Percentiles rank a stretch among this genome's conserved stretches.
Evolutionary conservation across 1,140 invertebrate genomes (phyloP).

Genomic region (Heliconius nattereri): DNA sequence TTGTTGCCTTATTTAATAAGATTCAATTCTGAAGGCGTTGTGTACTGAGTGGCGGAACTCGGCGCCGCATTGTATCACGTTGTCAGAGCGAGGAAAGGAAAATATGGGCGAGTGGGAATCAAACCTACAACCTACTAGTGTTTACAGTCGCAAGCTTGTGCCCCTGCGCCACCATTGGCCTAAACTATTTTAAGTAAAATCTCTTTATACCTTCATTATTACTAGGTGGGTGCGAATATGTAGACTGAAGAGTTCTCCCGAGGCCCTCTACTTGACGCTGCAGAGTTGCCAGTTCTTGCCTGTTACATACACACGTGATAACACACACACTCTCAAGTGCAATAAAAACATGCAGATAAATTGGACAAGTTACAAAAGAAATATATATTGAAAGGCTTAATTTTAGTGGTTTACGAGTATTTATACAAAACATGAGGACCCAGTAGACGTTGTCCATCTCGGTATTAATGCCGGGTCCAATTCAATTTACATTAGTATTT

Average conservation of each 20-base stretch:
- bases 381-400: background rate
- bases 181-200: background rate
- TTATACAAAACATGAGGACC: too few species aligned
- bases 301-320: constrained; percentile 68
- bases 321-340: constrained; percentile 67
- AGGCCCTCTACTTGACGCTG: constrained; percentile 80
- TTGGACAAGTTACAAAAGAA: background rate
- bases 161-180: background rate
- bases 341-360: constrained; percentile 40
- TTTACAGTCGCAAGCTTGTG: too few species aligned
- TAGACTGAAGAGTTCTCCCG: constrained; percentile 57
- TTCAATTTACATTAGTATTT: background rate
- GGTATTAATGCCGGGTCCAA: too few species aligned
- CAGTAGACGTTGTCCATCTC: too few species aligned
- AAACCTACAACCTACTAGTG: too few species aligned
- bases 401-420: background rate
- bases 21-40: too few species aligned
- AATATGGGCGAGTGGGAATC: too few species aligned
- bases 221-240: constrained; percentile 58
- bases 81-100: too few species aligned
- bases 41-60: too few species aligned
- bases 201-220: constrained; percentile 63
- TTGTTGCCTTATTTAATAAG: too few species aligned
- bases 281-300: constrained; percentile 81
- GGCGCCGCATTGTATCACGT: too few species aligned